Base-by-base conservation (phyloP, 2,888 invertebrate species). In the Boloria selene region DNA sequence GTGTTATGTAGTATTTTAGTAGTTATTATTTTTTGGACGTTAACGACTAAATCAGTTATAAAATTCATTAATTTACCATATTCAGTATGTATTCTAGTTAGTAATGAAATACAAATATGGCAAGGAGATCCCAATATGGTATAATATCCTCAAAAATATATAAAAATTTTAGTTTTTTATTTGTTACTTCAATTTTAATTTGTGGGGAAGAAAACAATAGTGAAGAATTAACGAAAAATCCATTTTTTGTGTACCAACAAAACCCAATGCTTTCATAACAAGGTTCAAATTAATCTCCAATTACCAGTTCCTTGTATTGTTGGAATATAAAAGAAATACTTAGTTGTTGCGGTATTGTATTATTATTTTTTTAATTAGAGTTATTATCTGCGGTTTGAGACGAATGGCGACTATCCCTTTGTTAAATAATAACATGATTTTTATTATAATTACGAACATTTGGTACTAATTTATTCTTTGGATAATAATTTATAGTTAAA, bases 311-410 rank as follows among this genome's bases (percentile, higher is more conserved):
- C 69, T 73, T 71, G 69, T 71, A 66, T 66, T 67, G 64, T 70
- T 61, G 58, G 67, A 71, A 70, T 64, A 73, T 73, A 76, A 74
- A 77, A 76, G 77, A 77, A 73, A 70, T 64, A 74, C 74, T 72
- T 70, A 68, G 74, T 70, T 75, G 74, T 83, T 87, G 87, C 73
- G 84, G 86, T 83, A 83, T 87, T 84, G 81, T 84, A 75, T 77
- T 79, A 76, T 76, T 71, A 73, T 74, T 74, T 73, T 80, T 74
- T 73, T 80, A 82, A 81, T 82, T 79, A 78, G 72, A 73, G 79
- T 75, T 72, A 74, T 77, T 79, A 74, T 68, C 70, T 82, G 83
- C 70, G 81, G 83, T 83, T 80, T 77, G 50, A 65, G 70, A 70
- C 74, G 72, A 76, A 72, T 72, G 71, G 73, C 56, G 72, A 72